A percentile compares a stretch with the other conserved stretches of the same genome.
These are phyloP conservation scores for Platichthys stellatus DNA, from an alignment of 2,113 vertebrate genomes.

Conservation along the genomic window DNA sequence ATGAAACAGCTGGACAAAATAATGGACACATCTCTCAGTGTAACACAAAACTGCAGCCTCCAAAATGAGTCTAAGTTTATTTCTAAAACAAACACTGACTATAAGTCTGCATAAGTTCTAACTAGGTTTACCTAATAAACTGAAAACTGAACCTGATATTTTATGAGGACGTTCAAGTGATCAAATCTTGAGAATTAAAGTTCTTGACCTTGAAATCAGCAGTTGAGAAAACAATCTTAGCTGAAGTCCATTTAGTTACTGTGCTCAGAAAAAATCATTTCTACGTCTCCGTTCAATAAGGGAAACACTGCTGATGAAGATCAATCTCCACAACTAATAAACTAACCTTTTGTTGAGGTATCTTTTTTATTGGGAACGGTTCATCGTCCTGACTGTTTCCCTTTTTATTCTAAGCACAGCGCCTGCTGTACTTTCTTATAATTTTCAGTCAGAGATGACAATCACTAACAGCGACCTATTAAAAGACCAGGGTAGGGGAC, in stretches of 20 bases:
- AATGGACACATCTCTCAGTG: too few relatives aligned
- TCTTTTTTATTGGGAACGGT: too few relatives aligned
- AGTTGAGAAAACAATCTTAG: not conserved
- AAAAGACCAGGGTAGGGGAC: constrained; percentile 1
- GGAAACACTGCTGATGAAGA: not conserved
- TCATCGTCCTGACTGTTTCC: too few relatives aligned
- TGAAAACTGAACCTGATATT: not conserved
- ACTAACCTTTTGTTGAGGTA: too few relatives aligned
- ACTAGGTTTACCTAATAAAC: not conserved
- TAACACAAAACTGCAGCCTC: not conserved
- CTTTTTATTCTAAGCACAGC: too few relatives aligned
- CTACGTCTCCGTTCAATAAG: too few relatives aligned
- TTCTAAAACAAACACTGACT: not conserved
- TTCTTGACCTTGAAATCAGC: not conserved
- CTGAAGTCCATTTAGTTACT: too few relatives aligned
- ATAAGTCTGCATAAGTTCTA: not conserved
- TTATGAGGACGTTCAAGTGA: not conserved
- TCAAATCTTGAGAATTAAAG: not conserved
- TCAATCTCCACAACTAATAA: too few relatives aligned
- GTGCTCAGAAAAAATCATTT: too few relatives aligned
- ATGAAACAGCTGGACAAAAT: too few relatives aligned
- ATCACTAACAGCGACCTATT: not conserved
- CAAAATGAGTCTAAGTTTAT: not conserved
- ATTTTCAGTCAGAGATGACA: not conserved
- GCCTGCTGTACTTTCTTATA: not conserved